Evolutionary conservation across 2,113 vertebrate species (phyloP).

Genomic region (Struthidea cinerea): DNA sequence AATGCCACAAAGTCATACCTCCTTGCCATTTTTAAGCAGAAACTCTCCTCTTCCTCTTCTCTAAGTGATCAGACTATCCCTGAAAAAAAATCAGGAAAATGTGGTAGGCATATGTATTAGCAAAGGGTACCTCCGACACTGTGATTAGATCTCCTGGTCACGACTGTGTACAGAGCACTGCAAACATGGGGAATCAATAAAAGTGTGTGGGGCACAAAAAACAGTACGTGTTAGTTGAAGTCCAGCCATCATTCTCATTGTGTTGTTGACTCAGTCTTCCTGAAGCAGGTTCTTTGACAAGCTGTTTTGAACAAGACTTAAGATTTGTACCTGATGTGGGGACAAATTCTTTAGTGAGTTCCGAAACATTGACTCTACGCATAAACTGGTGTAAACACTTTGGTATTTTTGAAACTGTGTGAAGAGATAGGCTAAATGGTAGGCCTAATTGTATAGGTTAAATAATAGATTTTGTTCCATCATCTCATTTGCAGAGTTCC

Average conservation of each 20-base stretch:
- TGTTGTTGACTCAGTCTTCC: not conserved
- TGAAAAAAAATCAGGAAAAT: not conserved
- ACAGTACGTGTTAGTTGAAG: rapidly evolving
- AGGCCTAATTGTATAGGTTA: not conserved
- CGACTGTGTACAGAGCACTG: not conserved
- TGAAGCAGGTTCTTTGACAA: not conserved
- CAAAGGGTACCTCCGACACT: not conserved
- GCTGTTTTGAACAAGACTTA: not conserved
- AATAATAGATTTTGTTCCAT: not conserved
- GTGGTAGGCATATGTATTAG: not conserved
- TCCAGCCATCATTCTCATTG: not conserved
- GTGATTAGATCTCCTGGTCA: not conserved
- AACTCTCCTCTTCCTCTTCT: not conserved
- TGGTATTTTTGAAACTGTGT: not conserved
- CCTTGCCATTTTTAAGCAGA: not conserved
- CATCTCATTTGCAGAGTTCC: not conserved
- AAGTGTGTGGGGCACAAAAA: not conserved
- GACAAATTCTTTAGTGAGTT: not conserved
- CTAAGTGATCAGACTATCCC: not conserved
- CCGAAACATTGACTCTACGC: not conserved
- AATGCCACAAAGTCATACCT: not conserved
- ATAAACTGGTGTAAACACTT: not conserved
- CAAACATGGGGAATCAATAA: not conserved
- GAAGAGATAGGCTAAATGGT: not conserved
- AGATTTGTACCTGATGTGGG: not conserved